Evolutionary conservation across 2,113 vertebrate genomes (phyloP), one percentile per base, ranked within the genome.

Genomic region (Monarcha castaneiventris): DNA sequence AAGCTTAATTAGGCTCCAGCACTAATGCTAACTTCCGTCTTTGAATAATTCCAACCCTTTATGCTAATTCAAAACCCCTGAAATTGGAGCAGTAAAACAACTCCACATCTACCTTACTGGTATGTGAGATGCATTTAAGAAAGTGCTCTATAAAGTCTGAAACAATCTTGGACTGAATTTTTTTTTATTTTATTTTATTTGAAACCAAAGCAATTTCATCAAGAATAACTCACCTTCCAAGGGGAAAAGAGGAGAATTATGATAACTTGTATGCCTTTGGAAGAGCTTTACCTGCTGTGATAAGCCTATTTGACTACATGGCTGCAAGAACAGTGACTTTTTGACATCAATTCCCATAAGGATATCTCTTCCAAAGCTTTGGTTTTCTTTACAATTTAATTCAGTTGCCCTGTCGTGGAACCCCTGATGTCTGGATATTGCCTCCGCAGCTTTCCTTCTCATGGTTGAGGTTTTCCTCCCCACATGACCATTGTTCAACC

Each of bases 1-100:
- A 98, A 97, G 96, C 97, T 97, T 96, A 95, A 96, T 95, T 96
- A 97, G 94, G 87, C n/a, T 93, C 67, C 83, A 96, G 30, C 66
- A 63, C 51, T 94, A 88, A 86, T 90, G 68, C 23, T 76, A 63
- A 54, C 84, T 94, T 91, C 71, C 8, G 1, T 54, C 32, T 93
- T 49, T 63, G 66, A 90, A 87, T 90, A 96, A 93, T 96, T 96
- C 23, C 55, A 94, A 39, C 25, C 4, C 49, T 87, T 93, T 80
- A 89, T 83, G 87, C 21, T 96, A 92, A 91, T 97, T 88, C 78
- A 69, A 72, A 94, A 84, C 4, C 17, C 43, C 41, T 29, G 62
- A 82, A 93, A 71, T 54, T 49, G 26, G 52, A 84, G 43, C 44
- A 68, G 58, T 79, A 58, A 66, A 85, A 61, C 13, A 91, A 32